Conservation (phyloP, 2,888 invertebrate genomes). For the Dasysyrphus albostriatus region DNA sequence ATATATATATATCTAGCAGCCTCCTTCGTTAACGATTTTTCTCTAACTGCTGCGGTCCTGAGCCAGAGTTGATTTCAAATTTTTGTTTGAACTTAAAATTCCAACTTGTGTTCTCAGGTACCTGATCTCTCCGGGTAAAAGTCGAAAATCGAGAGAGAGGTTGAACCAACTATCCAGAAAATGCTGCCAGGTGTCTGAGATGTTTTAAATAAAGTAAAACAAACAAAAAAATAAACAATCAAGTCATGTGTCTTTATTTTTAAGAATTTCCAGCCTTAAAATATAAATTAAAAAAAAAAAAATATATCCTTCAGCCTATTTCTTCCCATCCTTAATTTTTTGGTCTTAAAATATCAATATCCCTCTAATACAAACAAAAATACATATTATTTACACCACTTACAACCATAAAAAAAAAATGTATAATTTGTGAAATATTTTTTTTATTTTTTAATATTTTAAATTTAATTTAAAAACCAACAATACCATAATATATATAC, state of each 20-base stretch:
- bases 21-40: conserved; percentile 48
- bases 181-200: conserved; percentile 31
- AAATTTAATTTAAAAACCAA: conserved; percentile 20
- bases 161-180: conserved; percentile 19
- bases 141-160: conserved; percentile 27
- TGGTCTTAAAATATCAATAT: neutral
- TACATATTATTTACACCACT: neutral
- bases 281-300: conserved; percentile 17
- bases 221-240: neutral
- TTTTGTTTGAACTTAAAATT: conserved; percentile 26
- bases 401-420: neutral
- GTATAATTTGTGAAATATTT: conserved; percentile 20
- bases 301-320: conserved; percentile 3
- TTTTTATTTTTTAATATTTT: neutral
- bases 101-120: conserved; percentile 55
- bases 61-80: conserved; percentile 53
- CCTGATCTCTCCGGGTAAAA: conserved; percentile 73
- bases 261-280: conserved; percentile 38
- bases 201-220: conserved; percentile 9
- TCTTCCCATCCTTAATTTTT: conserved; percentile 25
- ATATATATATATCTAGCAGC: neutral
- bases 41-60: conserved; percentile 72
- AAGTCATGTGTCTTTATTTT: conserved; percentile 23
- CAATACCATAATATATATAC: conserved; percentile 18
- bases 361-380: neutral